A percentile compares a stretch with the other conserved stretches of the same genome.
Conservation (phyloP, 2,888 invertebrate species). For the Gastrophysa polygoni region DNA sequence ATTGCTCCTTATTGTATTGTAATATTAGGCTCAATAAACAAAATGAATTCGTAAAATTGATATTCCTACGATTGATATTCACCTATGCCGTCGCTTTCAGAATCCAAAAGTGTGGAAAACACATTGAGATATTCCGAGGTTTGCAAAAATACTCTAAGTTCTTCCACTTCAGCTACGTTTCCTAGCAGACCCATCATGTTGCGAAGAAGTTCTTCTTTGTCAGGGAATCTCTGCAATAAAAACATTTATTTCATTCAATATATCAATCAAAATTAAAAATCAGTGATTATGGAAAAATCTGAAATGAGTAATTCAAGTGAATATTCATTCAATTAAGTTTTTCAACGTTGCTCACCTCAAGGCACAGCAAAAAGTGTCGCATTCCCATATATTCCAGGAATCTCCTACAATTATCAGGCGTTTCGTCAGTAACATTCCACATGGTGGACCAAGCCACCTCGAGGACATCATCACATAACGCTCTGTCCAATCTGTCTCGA, state of each 20-base stretch:
- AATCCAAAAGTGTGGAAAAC: slow-evolving; percentile 84
- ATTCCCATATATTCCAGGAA: slow-evolving; percentile 90
- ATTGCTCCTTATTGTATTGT: too few relatives aligned
- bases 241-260: too few relatives aligned
- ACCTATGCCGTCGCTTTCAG: slow-evolving; percentile 84
- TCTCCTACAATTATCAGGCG: slow-evolving; percentile 89
- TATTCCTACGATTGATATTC: slow-evolving; percentile 59
- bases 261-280: too few relatives aligned
- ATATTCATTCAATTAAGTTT: too few relatives aligned
- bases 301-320: too few relatives aligned
- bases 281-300: too few relatives aligned
- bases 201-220: slow-evolving; percentile 86
- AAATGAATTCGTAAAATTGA: background rate
- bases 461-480: slow-evolving; percentile 91
- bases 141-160: slow-evolving; percentile 83
- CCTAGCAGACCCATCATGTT: slow-evolving; percentile 99
- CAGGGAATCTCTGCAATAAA: slow-evolving; percentile 75
- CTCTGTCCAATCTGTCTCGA: slow-evolving; percentile 75
- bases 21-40: too few relatives aligned
- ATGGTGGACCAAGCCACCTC: slow-evolving; percentile 99
- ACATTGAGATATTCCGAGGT: slow-evolving; percentile 81
- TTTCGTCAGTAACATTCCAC: slow-evolving; percentile 98
- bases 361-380: slow-evolving; percentile 87
- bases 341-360: slow-evolving; percentile 65
- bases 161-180: slow-evolving; percentile 93